Evolutionary conservation across 2,888 invertebrate species (phyloP).

Genomic region (Tachina grossa): DNA sequence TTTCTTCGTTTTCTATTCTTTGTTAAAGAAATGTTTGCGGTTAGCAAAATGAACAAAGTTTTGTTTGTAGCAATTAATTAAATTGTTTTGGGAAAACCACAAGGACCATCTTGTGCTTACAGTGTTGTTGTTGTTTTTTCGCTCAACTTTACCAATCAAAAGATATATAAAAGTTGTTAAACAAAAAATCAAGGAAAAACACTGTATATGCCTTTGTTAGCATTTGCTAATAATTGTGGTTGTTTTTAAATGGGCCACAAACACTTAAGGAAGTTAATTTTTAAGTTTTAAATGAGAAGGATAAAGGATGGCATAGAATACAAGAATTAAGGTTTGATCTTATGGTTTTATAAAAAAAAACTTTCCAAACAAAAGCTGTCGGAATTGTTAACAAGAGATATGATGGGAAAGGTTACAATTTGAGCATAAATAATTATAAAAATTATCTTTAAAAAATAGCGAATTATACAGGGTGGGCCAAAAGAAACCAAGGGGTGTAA

Average conservation of each 20-base stretch:
- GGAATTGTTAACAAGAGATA: no score
- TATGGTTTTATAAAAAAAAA: no score
- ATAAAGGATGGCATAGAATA: background rate
- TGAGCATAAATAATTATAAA: no score
- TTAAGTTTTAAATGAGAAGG: background rate
- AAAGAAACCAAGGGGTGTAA: no score
- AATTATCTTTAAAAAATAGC: no score
- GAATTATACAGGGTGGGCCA: no score
- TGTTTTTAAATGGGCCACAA: constrained; percentile 26
- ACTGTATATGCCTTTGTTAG: background rate
- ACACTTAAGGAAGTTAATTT: constrained; percentile 7
- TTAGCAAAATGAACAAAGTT: constrained; percentile 37
- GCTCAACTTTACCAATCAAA: background rate
- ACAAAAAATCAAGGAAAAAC: background rate
- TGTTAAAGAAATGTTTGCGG: background rate
- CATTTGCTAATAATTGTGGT: constrained; percentile 44
- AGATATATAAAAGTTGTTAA: background rate
- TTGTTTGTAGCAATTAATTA: constrained; percentile 46
- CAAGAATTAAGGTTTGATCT: background rate
- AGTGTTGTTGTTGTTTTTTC: background rate
- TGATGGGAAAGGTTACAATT: no score
- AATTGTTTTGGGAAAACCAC: constrained; percentile 30
- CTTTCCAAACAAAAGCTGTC: no score
- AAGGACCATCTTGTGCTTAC: background rate
- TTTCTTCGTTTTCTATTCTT: no score